Percentiles rank a stretch among this genome's conserved stretches.
phyloP scores from a whole-genome alignment of 2,888 invertebrate genomes.

The Drepana falcataria region DNA sequence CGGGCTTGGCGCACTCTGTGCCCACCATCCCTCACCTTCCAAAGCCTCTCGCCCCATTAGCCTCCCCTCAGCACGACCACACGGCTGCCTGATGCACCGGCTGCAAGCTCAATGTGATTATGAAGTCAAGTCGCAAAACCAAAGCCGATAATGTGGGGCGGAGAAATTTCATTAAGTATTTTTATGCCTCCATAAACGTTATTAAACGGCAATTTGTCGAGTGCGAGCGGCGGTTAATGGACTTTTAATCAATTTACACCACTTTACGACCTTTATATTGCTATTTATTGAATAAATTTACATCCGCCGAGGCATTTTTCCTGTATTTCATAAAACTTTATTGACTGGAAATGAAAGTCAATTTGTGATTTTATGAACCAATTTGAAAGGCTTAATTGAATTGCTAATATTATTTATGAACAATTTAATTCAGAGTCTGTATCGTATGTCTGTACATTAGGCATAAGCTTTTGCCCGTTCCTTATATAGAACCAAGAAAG shows the following conservation, averaged over 20 bases:
- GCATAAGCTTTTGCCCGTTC: too few relatives aligned
- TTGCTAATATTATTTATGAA: not conserved
- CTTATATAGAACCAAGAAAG: too few relatives aligned
- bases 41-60: too few relatives aligned
- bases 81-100: not conserved
- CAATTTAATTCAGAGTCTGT: too few relatives aligned
- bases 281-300: slow-evolving; percentile 1
- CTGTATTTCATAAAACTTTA: not conserved
- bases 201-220: not conserved
- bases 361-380: not conserved
- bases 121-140: too few relatives aligned
- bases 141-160: not conserved
- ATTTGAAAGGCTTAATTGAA: not conserved
- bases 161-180: not conserved
- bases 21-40: too few relatives aligned
- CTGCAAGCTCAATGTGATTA: too few relatives aligned
- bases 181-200: not conserved
- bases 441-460: too few relatives aligned
- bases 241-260: not conserved
- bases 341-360: not conserved
- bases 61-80: too few relatives aligned
- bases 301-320: not conserved
- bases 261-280: slow-evolving; percentile 1
- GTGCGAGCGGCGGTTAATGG: not conserved
- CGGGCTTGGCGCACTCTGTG: too few relatives aligned